Percentiles rank a stretch among this genome's conserved stretches.
These are phyloP conservation scores for Plebejus anna DNA, from an alignment of 2,888 invertebrate species.

Conservation along the genomic window DNA sequence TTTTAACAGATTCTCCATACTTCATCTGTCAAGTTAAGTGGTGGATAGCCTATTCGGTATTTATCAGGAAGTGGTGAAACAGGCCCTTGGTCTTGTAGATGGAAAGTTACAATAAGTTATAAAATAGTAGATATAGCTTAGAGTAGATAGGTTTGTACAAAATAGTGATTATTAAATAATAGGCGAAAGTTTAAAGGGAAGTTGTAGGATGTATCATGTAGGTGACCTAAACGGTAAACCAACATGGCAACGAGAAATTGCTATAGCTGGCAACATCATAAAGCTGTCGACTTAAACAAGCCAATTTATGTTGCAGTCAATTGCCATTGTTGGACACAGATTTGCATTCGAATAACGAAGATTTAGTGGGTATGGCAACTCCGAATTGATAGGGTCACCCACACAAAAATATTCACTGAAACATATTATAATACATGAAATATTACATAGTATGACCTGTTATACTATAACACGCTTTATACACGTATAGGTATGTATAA, in stretches of 20 bases:
- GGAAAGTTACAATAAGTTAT: too few species aligned
- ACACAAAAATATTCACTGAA: neutral
- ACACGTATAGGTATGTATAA: too few species aligned
- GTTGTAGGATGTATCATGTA: neutral
- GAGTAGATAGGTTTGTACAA: too few species aligned
- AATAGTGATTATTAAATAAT: neutral
- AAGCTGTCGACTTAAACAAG: slow-evolving; percentile 22
- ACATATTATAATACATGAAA: too few species aligned
- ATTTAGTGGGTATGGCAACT: slow-evolving; percentile 8
- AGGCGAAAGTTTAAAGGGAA: neutral
- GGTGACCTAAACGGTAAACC: neutral
- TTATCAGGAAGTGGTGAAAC: too few species aligned
- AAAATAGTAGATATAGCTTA: too few species aligned
- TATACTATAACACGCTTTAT: too few species aligned
- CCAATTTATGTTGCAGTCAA: slow-evolving; percentile 14
- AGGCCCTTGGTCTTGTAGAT: too few species aligned
- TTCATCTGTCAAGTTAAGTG: too few species aligned
- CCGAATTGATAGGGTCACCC: slow-evolving; percentile 1
- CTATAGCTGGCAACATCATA: neutral
- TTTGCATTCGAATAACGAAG: slow-evolving; percentile 21
- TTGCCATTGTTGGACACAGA: slow-evolving; percentile 20
- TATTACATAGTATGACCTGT: too few species aligned
- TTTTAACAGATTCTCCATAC: too few species aligned
- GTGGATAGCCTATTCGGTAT: too few species aligned
- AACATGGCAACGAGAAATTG: neutral